Evolutionary conservation across 1,140 invertebrate genomes (phyloP).

Genomic region (Trinorchestia longiramus): DNA sequence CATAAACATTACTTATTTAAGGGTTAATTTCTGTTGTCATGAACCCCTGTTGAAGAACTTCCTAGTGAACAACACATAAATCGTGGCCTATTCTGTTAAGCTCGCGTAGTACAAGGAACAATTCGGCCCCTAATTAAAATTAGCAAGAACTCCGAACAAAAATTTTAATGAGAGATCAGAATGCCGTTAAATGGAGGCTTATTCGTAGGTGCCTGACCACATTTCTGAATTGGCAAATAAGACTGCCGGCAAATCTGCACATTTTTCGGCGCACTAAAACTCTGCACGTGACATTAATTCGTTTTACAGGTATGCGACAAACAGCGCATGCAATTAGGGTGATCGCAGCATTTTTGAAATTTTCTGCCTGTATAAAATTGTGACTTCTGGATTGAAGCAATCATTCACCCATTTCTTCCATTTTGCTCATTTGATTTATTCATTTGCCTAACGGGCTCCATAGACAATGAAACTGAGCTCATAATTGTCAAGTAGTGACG

Average conservation of each 20-base stretch:
- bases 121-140: background rate
- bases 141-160: background rate
- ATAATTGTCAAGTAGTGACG: no score
- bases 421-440: no score
- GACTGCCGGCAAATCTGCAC: background rate
- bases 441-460: no score
- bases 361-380: no score
- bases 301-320: background rate
- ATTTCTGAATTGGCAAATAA: background rate
- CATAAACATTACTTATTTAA: no score
- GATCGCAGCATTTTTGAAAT: background rate
- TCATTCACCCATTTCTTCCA: no score
- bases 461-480: no score
- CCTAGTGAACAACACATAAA: background rate
- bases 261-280: background rate
- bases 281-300: background rate
- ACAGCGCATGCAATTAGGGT: background rate
- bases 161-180: slow-evolving; percentile 21
- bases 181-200: background rate
- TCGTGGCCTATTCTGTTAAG: background rate
- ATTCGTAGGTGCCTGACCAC: background rate
- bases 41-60: background rate
- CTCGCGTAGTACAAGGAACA: background rate
- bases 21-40: no score
- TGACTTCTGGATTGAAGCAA: no score